Evolutionary conservation across 2,888 invertebrate genomes (phyloP).

Genomic region (Andrena flavipes): DNA sequence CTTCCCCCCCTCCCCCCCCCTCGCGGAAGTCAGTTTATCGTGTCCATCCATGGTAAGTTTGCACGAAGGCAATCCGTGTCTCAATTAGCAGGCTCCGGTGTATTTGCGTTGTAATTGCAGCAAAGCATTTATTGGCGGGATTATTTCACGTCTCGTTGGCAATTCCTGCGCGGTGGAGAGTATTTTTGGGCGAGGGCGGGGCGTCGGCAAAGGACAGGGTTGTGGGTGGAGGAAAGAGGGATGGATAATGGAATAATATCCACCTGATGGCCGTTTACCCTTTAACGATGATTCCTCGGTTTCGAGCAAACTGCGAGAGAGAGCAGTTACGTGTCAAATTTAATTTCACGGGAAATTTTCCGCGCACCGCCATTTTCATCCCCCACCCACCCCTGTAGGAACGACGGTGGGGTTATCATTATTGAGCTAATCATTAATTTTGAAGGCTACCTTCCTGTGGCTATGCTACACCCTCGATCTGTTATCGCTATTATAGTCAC

Average conservation of each 20-base stretch:
- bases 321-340: constrained; percentile 73
- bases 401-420: constrained; percentile 30
- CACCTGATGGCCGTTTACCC: constrained; percentile 73
- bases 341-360: constrained; percentile 71
- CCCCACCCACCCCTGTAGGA: neutral
- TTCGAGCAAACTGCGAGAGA: constrained; percentile 60
- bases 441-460: constrained; percentile 14
- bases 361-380: constrained; percentile 45
- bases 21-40: constrained; percentile 27
- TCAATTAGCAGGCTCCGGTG: constrained; percentile 19
- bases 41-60: neutral
- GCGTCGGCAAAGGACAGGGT: constrained; percentile 44
- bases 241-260: constrained; percentile 70
- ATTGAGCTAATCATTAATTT: constrained; percentile 52
- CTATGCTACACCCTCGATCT: neutral
- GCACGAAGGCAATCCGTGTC: constrained; percentile 27
- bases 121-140: constrained; percentile 43
- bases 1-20: neutral
- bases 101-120: constrained; percentile 43
- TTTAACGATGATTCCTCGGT: constrained; percentile 74
- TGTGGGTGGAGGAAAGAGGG: constrained; percentile 54
- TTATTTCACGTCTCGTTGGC: constrained; percentile 53
- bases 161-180: constrained; percentile 14
- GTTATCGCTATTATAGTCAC: constrained; percentile 5
- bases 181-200: constrained; percentile 57